Base-by-base conservation (phyloP, 2,797 vertebrate genomes). In the Cuculus canorus region DNA sequence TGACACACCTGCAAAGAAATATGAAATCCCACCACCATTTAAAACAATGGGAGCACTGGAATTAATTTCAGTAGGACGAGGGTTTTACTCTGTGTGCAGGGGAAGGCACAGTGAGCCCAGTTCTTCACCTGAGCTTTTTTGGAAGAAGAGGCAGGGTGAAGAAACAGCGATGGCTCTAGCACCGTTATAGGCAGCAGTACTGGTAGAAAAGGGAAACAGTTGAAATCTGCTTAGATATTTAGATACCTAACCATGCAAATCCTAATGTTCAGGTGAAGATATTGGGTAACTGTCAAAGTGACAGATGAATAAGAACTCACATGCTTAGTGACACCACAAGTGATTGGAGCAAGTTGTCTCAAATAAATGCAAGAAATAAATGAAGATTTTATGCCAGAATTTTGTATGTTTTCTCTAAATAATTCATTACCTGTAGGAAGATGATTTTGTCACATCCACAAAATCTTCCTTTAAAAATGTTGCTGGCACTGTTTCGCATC, bases 1-100 rank as follows among this genome's bases (percentile, higher is more conserved):
- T 94, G 86, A 93, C 86, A 61, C 71, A 97, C 75, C 56, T 96
- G 91, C 83, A 87, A 65, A 94, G 78, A 88, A 92, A 85, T 88
- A 30, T 0, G 3, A 95, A 92, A 87, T 85, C 71, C 50, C 39
- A 65, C 32, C 63, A 79, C 19, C 37, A 45, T 60, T 80, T 90
- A 68, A 90, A 94, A 92, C 68, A 94, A 65, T 91, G 50, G 65
- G 10, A 95, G 19, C 19, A 30, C 45, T 90, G 75, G 11, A 76
- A 82, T 86, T 72, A 53, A 54, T 76, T 88, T 73, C 70, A 73
- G 5, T 24, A 68, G 73, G 68, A 23, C 19, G 66, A 85, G 48
- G 39, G 83, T 93, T 94, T 88, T 81, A 64, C 15, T 13, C 48
- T 50, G 17, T 56, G 83, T 78, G 7, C 35, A 81, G 32, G 33